These are phyloP conservation scores for Gnathonemus echidnorhynchus DNA, from an alignment of 2,113 vertebrate species.

Conservation along the genomic window DNA sequence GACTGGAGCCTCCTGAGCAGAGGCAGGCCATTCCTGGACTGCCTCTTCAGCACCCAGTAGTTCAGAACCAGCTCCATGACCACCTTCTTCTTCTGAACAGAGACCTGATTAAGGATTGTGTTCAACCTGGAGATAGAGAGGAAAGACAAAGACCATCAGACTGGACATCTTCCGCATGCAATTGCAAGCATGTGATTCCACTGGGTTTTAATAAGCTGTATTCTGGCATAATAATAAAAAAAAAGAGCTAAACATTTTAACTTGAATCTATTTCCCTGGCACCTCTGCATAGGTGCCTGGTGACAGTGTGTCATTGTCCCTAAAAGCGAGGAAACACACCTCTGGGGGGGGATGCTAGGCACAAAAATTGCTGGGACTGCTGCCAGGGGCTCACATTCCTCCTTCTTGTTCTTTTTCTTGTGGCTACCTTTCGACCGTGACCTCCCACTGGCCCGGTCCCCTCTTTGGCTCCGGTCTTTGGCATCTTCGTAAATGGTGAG, in stretches of 20 bases:
- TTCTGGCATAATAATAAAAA: background rate
- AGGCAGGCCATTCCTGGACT: constrained; percentile 86
- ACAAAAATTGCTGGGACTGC: constrained; percentile 66
- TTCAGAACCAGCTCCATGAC: constrained; percentile 89
- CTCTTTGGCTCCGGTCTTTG: constrained; percentile 75
- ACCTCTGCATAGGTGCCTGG: background rate
- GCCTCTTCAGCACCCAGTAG: constrained; percentile 93
- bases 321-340: constrained; percentile 55
- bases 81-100: constrained; percentile 88
- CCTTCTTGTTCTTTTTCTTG: constrained; percentile 70
- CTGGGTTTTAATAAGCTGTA: background rate
- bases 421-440: constrained; percentile 72
- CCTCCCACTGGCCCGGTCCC: constrained; percentile 59
- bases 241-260: background rate
- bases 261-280: too few relatives aligned
- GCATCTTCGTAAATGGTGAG: constrained; percentile 80
- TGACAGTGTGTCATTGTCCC: background rate
- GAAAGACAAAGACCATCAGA: background rate
- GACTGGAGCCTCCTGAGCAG: constrained; percentile 87
- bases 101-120: constrained; percentile 91
- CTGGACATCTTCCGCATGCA: background rate
- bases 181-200: background rate
- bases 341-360: constrained; percentile 81
- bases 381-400: constrained; percentile 64
- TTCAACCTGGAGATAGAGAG: constrained; percentile 68